Evolutionary conservation across 2,888 invertebrate genomes (phyloP), one percentile per base, ranked within the genome.

Genomic region (Desoria tigrina): DNA sequence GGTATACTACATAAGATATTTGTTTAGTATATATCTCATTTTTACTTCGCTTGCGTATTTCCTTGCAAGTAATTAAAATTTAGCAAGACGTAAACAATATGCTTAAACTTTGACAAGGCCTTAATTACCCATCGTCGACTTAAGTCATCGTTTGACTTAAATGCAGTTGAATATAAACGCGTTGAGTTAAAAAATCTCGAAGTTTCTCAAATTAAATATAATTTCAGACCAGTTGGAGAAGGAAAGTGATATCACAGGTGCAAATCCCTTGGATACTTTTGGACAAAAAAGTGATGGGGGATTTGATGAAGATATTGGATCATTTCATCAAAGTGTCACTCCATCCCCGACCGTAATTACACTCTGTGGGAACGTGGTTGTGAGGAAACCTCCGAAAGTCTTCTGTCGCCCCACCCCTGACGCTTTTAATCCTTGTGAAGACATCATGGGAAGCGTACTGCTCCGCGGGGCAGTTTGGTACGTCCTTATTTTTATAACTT

Each of bases 381-480:
- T 65, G 27, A 39, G 14, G 23, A 71, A 56, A 50, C 57, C 42
- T 11, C 68, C 66, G 11, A 66, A 77, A 45, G 82, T 84, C 69
- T 84, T 77, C 27, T 92, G 91, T 79, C 84, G 83, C 42, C 92
- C 92, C 0, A 83, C 84, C 68, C 89, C 92, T 0, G 88, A 93
- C 79, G 90, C 89, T 0, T 81, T 92, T 58, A 93, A 92, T 80
- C 92, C 92, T 0, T 93, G 93, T 80, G 92, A 92, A 79, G 92
- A 93, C 79, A 90, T 93, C 65, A 91, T 93, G 89, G 92, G 92
- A 26, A 88, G 87, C 79, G 81, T 85, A 51, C 89, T 88, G 87
- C 82, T 91, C 2, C 84, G 91, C 62, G 85, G 87, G 73, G 87
- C 90, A 59, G 92, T 94, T 2, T 95, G 94, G 94, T 83, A 69